Base-by-base conservation (phyloP, 1,140 invertebrate species). In the Euschistus heros region DNA sequence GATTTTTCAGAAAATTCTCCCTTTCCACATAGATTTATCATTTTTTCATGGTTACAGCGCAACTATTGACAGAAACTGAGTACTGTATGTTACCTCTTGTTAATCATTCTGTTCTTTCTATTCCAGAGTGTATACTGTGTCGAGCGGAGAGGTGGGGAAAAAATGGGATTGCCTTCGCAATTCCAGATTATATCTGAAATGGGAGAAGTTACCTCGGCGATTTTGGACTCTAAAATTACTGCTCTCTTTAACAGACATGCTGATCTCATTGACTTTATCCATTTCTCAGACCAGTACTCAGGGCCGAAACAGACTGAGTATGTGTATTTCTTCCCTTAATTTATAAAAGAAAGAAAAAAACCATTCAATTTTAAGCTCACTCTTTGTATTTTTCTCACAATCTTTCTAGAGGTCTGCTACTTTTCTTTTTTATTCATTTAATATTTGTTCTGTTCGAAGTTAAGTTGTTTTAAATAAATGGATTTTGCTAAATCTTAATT, bases 221-320 rank as follows among this genome's bases (percentile, higher is more conserved):
- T 97, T 66, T 75, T 90, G n/a, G 94, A 97, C 79, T 81, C 85
- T 65, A 88, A 90, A 75, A 84, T 95, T 70, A 79, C 82, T 61
- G 81, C 88, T 68, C 84, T 92, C 57, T 79, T 98, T 66, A 84
- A 87, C 67, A 94, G 91, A 77, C 95, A 90, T 80, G 81, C 88
- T 69, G 82, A 86, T 67, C 80, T 86, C 71, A 84, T 99, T 70
- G 95, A 99, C 75, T 98, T 89, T 77, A 90, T 99, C 75, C 95
- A 99, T 78, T 86, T 99, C 72, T 97, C 94, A 65, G 97, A 99
- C 79, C 91, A 97, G 74, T 98, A 87, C 77, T 89, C 87, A 70
- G 91, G 96, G 50, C 81, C 83, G 7, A 94, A 95, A 76, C 84
- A 88, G 73, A 85, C 88, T 73, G 94, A 97, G 86, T 91, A 79